A percentile compares a stretch with the other conserved stretches of the same genome.
Conservation (phyloP, 2,113 vertebrate species). For the Leptobrachium ailaonicum region DNA sequence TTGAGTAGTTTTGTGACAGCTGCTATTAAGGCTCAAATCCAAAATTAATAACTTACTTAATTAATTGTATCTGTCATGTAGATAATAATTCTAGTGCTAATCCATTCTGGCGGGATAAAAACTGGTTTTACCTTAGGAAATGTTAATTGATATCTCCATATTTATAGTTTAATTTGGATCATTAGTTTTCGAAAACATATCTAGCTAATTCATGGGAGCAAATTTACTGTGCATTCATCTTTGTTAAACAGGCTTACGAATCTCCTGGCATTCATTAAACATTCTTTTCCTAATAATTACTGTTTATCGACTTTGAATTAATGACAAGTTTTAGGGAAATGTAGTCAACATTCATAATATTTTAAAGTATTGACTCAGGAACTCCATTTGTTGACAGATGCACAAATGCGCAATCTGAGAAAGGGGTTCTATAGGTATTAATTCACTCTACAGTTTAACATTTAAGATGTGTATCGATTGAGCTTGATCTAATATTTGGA, state of each 20-base stretch:
- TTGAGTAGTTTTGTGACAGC: conserved; percentile 8
- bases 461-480: no score
- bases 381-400: no score
- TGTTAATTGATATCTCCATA: conserved; percentile 18
- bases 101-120: conserved; percentile 24
- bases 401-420: no score
- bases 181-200: conserved; percentile 33
- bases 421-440: no score
- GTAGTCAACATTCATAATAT: no score
- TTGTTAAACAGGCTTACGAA: background rate
- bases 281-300: background rate
- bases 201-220: conserved; percentile 29
- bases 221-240: background rate
- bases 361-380: no score
- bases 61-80: conserved; percentile 38
- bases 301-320: background rate
- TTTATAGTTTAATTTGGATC: conserved; percentile 12
- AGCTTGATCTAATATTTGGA: no score
- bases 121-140: conserved; percentile 20
- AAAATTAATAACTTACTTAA: conserved; percentile 39
- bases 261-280: background rate
- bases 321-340: background rate
- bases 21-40: conserved; percentile 22
- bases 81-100: conserved; percentile 31
- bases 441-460: no score